Conservation (phyloP, 2,113 vertebrate species). For the Callopanchax toddi region DNA sequence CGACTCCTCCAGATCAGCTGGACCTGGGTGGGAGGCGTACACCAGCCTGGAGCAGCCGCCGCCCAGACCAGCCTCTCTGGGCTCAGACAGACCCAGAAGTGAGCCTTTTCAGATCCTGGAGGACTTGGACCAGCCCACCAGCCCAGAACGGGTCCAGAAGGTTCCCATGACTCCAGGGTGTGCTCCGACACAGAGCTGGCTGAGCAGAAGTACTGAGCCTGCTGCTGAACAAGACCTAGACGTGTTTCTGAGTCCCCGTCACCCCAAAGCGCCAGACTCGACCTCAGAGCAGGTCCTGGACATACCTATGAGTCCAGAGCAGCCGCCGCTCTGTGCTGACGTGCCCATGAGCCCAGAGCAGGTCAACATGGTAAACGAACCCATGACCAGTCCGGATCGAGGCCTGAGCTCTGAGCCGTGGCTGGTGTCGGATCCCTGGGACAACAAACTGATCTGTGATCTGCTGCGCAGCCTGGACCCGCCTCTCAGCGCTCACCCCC, state of each 20-base stretch:
- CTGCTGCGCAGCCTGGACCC: slow-evolving; percentile 81
- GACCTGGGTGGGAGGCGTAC: slow-evolving; percentile 50
- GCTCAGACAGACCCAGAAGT: neutral
- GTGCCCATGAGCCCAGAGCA: slow-evolving; percentile 58
- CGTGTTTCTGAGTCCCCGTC: slow-evolving; percentile 53
- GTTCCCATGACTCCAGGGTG: slow-evolving; percentile 63
- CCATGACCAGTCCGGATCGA: slow-evolving; percentile 41
- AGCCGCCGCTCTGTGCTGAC: slow-evolving; percentile 15
- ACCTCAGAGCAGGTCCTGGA: slow-evolving; percentile 2
- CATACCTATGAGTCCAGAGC: slow-evolving; percentile 51
- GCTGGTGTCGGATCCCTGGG: slow-evolving; percentile 88
- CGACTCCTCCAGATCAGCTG: slow-evolving; percentile 14
- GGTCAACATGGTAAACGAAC: neutral
- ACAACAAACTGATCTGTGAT: slow-evolving; percentile 75
- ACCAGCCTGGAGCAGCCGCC: slow-evolving; percentile 40
- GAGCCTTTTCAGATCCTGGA: slow-evolving; percentile 36
- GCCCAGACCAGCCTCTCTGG: neutral
- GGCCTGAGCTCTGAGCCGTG: slow-evolving; percentile 13
- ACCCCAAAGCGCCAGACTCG: rapidly evolving
- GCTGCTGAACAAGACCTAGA: slow-evolving; percentile 39
- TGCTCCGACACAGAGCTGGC: slow-evolving; percentile 24
- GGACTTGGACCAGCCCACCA: slow-evolving; percentile 4
- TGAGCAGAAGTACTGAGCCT: slow-evolving; percentile 22
- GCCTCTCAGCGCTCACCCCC: slow-evolving; percentile 78
- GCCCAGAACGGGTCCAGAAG: neutral